A percentile compares a stretch with the other conserved stretches of the same genome.
phyloP scores from a whole-genome alignment of 2,888 invertebrate species.

The Ormyrus thymus region DNA sequence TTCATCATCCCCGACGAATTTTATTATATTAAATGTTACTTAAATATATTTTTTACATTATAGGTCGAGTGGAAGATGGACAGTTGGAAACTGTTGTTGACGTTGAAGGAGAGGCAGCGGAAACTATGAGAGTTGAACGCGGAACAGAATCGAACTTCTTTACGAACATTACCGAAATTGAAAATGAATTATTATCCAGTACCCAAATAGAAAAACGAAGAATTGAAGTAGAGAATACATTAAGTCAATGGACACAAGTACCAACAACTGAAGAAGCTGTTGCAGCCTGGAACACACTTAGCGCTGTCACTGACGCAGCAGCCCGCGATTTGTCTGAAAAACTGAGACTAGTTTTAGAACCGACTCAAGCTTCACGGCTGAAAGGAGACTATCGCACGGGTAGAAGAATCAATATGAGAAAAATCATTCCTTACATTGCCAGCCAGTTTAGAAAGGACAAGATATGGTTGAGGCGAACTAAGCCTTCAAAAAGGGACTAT shows the following conservation, averaged over 20 bases:
- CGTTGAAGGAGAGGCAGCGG: conserved; percentile 85
- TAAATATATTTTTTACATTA: not conserved
- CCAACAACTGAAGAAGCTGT: conserved; percentile 76
- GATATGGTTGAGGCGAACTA: conserved; percentile 97
- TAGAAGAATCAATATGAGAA: conserved; percentile 97
- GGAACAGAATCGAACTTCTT: conserved; percentile 86
- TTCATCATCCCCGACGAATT: not conserved
- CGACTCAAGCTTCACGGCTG: conserved; percentile 92
- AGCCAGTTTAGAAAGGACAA: conserved; percentile 99
- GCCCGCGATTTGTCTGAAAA: conserved; percentile 95
- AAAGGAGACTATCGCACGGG: conserved; percentile 98
- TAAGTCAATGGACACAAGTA: conserved; percentile 66
- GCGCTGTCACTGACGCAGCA: conserved; percentile 78
- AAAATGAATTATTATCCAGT: conserved; percentile 36
- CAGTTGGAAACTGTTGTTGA: conserved; percentile 78
- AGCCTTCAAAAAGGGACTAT: conserved; percentile 96
- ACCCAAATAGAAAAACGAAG: conserved; percentile 60
- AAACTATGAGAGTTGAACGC: conserved; percentile 82
- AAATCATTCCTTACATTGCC: conserved; percentile 98
- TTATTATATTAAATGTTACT: conserved; percentile 4
- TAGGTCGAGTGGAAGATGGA: conserved; percentile 69
- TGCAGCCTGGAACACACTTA: conserved; percentile 80
- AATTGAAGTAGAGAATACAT: conserved; percentile 66
- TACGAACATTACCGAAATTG: conserved; percentile 75
- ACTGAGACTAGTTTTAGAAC: conserved; percentile 94